Percentiles rank a stretch among this genome's conserved stretches.
Evolutionary conservation across 1,140 invertebrate genomes (phyloP).

Genomic region (Panulirus ornatus): DNA sequence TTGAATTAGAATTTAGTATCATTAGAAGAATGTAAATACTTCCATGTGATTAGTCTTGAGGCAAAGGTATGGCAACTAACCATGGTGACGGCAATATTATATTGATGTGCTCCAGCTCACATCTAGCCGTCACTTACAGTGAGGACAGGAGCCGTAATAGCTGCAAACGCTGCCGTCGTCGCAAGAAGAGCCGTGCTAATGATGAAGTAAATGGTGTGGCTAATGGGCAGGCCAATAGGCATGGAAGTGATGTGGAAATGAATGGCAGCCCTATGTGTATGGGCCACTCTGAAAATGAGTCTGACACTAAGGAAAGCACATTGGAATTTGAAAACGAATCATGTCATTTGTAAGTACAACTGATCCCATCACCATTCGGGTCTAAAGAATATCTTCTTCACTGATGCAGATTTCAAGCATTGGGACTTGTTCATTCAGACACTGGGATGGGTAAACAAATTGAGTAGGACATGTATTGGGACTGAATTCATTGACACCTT

Average conservation of each 20-base stretch:
- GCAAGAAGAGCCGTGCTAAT: slow-evolving; percentile 68
- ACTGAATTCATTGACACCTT: neutral
- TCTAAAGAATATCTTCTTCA: slow-evolving; percentile 58
- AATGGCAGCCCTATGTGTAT: slow-evolving; percentile 59
- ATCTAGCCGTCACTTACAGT: slow-evolving; percentile 68
- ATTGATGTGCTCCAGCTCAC: slow-evolving; percentile 53
- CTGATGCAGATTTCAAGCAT: slow-evolving; percentile 46
- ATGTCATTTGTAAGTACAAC: slow-evolving; percentile 70
- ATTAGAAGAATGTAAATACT: neutral
- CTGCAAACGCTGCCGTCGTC: slow-evolving; percentile 66
- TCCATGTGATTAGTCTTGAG: neutral
- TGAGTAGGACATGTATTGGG: neutral
- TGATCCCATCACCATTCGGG: slow-evolving; percentile 38
- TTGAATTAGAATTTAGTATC: neutral
- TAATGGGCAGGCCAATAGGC: slow-evolving; percentile 60
- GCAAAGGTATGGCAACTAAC: slow-evolving; percentile 28
- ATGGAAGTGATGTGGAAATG: slow-evolving; percentile 67
- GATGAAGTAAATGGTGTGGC: slow-evolving; percentile 64
- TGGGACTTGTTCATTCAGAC: slow-evolving; percentile 25
- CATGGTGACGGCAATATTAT: slow-evolving; percentile 53
- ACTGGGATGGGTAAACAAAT: slow-evolving; percentile 41
- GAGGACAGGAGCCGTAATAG: slow-evolving; percentile 65
- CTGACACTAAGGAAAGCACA: slow-evolving; percentile 46
- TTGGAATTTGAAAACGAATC: slow-evolving; percentile 66
- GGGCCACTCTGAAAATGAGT: slow-evolving; percentile 63